Conservation (phyloP, 2,113 vertebrate genomes). For the Proterorhinus semilunaris region DNA sequence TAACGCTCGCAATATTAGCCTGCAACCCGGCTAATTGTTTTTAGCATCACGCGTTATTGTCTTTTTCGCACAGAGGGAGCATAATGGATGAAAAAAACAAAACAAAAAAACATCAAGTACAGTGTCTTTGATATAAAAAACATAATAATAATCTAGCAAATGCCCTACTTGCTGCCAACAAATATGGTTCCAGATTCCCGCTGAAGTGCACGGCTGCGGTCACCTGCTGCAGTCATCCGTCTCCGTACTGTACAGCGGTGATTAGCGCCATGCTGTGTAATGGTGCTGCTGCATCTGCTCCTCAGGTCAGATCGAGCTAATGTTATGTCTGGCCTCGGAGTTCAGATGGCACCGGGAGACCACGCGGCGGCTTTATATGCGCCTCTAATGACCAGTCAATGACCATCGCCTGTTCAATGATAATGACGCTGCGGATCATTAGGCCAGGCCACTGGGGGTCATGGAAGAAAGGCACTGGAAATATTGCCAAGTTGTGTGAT, state of each 20-base stretch:
- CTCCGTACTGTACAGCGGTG: constrained; percentile 68
- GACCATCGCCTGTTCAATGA: not conserved
- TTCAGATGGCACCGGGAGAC: constrained; percentile 26
- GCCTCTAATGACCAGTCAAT: constrained; percentile 1
- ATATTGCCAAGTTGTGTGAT: not conserved
- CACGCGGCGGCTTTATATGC: constrained; percentile 6
- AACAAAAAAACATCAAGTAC: too few relatives aligned
- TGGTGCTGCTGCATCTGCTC: constrained; percentile 55
- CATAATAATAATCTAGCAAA: not conserved
- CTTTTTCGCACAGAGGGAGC: too few relatives aligned
- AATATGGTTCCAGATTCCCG: not conserved
- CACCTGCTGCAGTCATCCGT: constrained; percentile 68
- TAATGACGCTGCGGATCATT: constrained; percentile 5
- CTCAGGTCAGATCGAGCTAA: constrained; percentile 45
- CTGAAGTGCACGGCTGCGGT: constrained; percentile 40
- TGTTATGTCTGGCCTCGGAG: constrained; percentile 14
- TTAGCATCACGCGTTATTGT: too few relatives aligned
- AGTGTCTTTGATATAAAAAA: too few relatives aligned
- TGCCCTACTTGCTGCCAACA: not conserved
- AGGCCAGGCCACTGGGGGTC: constrained; percentile 3
- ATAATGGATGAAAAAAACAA: too few relatives aligned
- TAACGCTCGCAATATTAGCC: too few relatives aligned
- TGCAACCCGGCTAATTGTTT: too few relatives aligned
- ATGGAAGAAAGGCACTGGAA: not conserved
- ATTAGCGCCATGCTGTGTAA: constrained; percentile 75